Percentiles rank a stretch among this genome's conserved stretches.
Conservation (phyloP, 2,113 vertebrate genomes). For the Tragelaphus buxtoni region DNA sequence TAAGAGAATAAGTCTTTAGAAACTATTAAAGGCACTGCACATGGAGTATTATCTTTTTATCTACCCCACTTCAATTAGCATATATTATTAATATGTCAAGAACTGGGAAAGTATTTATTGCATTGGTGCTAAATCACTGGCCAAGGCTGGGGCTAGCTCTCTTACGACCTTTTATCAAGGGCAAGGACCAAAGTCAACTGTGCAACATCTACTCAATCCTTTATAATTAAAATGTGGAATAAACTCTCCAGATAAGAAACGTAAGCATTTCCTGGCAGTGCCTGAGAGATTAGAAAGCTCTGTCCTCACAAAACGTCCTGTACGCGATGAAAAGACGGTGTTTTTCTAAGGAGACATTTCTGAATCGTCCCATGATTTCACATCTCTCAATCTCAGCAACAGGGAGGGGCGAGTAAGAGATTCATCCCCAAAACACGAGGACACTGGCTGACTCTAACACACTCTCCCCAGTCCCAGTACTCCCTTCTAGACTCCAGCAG, state of each 20-base stretch:
- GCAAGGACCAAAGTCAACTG: background rate
- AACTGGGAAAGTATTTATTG: background rate
- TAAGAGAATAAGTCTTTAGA: background rate
- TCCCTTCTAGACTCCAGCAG: background rate
- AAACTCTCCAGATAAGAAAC: background rate
- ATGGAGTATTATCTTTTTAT: background rate
- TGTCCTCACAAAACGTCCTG: background rate
- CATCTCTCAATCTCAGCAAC: background rate
- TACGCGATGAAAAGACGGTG: background rate
- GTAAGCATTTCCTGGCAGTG: background rate
- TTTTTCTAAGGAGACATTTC: background rate
- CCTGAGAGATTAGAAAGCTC: background rate
- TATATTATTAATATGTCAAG: background rate
- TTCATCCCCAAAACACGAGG: background rate
- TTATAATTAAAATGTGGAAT: background rate
- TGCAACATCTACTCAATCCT: background rate
- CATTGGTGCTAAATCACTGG: background rate
- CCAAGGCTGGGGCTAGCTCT: background rate
- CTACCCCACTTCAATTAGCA: background rate
- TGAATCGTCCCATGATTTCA: background rate
- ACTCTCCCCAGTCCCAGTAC: background rate
- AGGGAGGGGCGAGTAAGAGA: background rate
- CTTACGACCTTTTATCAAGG: background rate
- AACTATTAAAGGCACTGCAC: background rate
- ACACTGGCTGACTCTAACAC: background rate